Conservation (phyloP, 2,113 vertebrate genomes). For the Dipodomys ordii region DNA sequence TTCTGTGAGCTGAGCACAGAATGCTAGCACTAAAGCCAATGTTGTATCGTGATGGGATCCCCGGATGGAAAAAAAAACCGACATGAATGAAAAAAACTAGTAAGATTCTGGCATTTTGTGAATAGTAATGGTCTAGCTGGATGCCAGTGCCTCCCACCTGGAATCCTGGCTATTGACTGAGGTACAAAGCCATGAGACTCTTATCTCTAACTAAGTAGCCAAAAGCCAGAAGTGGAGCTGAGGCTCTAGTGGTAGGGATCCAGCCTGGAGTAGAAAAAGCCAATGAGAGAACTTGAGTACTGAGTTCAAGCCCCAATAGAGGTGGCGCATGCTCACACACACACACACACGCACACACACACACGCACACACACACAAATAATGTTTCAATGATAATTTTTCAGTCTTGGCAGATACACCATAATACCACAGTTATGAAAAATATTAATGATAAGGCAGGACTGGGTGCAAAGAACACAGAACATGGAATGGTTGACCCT, state of each 20-base stretch:
- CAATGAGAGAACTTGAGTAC: too few species aligned
- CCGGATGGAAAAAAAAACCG: not conserved
- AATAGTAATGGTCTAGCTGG: not conserved
- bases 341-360: too few species aligned
- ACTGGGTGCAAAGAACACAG: not conserved
- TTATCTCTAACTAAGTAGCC: too few species aligned
- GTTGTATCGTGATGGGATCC: not conserved
- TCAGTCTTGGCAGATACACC: not conserved
- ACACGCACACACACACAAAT: too few species aligned
- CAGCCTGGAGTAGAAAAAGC: too few species aligned
- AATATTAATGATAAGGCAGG: not conserved
- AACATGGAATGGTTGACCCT: not conserved
- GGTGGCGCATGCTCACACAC: too few species aligned
- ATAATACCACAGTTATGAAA: not conserved
- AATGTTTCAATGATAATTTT: not conserved
- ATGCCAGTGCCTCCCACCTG: too few species aligned
- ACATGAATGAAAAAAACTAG: not conserved
- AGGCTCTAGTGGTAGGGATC: too few species aligned
- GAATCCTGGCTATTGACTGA: too few species aligned
- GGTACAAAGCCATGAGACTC: too few species aligned
- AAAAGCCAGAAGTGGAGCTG: too few species aligned
- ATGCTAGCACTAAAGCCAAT: not conserved
- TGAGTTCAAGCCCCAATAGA: too few species aligned
- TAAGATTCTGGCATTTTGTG: not conserved
- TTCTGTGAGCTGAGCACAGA: not conserved